Evolutionary conservation across 92 coral and sea anemone genomes (phyloP).

Genomic region (Pocillopora grandis): DNA sequence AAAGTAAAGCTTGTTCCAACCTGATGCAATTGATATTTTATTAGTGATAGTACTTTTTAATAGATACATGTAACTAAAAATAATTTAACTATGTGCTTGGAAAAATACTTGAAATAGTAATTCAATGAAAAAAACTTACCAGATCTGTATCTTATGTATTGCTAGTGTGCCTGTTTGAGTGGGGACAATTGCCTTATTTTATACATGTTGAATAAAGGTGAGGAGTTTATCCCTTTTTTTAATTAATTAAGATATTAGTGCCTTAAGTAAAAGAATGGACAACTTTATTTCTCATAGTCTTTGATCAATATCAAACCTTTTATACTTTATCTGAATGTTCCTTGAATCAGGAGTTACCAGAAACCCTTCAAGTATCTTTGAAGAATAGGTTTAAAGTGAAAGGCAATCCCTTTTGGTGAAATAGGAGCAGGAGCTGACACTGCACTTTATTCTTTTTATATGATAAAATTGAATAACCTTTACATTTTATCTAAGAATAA

Average conservation of each 20-base stretch:
- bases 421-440: too few relatives aligned
- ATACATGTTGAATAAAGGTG: constrained; percentile 80
- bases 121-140: not conserved
- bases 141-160: not conserved
- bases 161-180: constrained; percentile 85
- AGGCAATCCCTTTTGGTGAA: too few relatives aligned
- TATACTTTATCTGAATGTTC: too few relatives aligned
- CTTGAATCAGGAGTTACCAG: too few relatives aligned
- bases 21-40: not conserved
- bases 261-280: not conserved
- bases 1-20: not conserved
- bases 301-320: too few relatives aligned
- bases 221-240: not conserved
- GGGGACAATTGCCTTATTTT: constrained; percentile 70
- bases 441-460: too few relatives aligned
- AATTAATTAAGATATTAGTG: too few relatives aligned
- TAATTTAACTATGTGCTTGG: not conserved
- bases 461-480: too few relatives aligned
- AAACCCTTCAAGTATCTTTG: too few relatives aligned
- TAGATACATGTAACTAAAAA: not conserved
- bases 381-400: too few relatives aligned
- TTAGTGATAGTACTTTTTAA: not conserved
- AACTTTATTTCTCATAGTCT: not conserved
- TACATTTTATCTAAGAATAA: too few relatives aligned
- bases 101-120: not conserved